Percentiles rank a stretch among this genome's conserved stretches.
Conservation (phyloP, 2,888 invertebrate species). For the Melanostoma scalare region DNA sequence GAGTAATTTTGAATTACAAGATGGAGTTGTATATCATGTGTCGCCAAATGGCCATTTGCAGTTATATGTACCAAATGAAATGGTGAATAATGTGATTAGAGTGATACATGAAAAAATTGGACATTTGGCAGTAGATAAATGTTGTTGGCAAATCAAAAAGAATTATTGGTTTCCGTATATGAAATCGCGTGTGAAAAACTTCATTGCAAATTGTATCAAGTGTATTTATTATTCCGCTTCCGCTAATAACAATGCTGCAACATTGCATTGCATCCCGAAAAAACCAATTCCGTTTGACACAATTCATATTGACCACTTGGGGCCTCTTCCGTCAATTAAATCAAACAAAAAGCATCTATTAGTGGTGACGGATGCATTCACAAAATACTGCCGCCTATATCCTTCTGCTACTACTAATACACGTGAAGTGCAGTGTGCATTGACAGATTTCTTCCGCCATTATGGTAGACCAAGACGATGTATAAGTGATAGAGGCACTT, state of each 20-base stretch:
- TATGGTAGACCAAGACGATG: conserved; percentile 16
- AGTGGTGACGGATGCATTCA: conserved; percentile 18
- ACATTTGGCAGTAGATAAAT: conserved; percentile 25
- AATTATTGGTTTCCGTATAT: conserved; percentile 49
- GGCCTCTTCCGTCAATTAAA: conserved; percentile 13
- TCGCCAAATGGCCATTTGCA: conserved; percentile 2
- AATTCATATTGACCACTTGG: conserved; percentile 26
- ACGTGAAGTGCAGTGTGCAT: conserved; percentile 5
- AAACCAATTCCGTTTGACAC: conserved; percentile 37
- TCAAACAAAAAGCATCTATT: conserved; percentile 31
- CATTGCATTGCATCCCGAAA: neutral
- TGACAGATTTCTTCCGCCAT: conserved; percentile 12
- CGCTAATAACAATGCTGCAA: conserved; percentile 8
- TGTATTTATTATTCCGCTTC: conserved; percentile 44
- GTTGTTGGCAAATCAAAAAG: conserved; percentile 24
- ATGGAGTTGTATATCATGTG: conserved; percentile 18
- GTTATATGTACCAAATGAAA: conserved; percentile 23
- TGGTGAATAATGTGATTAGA: conserved; percentile 28
- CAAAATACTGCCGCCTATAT: conserved; percentile 6
- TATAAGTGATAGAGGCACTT: conserved; percentile 24
- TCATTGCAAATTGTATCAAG: conserved; percentile 27
- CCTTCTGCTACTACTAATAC: conserved; percentile 18
- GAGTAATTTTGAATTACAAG: neutral
- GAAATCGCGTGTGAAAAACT: neutral
- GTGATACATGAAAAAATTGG: conserved; percentile 29